phyloP scores from a whole-genome alignment of 2,797 vertebrate genomes.

The Danio choprae region DNA sequence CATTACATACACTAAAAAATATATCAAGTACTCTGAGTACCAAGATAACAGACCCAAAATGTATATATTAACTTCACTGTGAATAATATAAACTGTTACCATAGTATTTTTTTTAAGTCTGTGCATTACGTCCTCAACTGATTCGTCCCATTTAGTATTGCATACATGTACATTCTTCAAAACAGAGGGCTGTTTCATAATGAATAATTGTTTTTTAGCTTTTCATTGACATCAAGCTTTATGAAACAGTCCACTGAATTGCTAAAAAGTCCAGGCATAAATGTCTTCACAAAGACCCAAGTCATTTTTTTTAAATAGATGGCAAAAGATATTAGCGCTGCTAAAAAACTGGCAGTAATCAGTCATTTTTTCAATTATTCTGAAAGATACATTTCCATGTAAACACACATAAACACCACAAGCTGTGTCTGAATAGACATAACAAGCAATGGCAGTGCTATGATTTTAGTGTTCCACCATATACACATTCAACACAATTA shows the following conservation, averaged over 20 bases:
- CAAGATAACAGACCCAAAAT: conserved; percentile 3
- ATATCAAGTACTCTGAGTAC: conserved; percentile 1
- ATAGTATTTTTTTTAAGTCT: not conserved
- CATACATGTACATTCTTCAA: conserved; percentile 16
- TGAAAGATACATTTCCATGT: conserved; percentile 26
- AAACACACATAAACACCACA: conserved; percentile 22
- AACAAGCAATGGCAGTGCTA: conserved; percentile 42
- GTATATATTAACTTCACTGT: conserved; percentile 16
- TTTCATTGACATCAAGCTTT: conserved; percentile 2
- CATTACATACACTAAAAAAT: not conserved
- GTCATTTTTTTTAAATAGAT: conserved; percentile 1
- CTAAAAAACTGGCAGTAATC: conserved; percentile 42
- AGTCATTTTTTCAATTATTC: conserved; percentile 14
- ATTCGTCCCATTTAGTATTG: conserved; percentile 8
- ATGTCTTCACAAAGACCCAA: conserved; percentile 1
- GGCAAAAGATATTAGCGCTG: not conserved
- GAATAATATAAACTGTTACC: not conserved
- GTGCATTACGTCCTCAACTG: not conserved
- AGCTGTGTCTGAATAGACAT: conserved; percentile 7
- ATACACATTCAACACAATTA: conserved; percentile 28
- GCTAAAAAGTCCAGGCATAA: conserved; percentile 6
- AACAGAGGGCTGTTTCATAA: not conserved
- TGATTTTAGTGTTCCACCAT: conserved; percentile 28
- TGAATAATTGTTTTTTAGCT: not conserved
- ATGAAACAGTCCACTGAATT: not conserved